Evolutionary conservation across 2,113 vertebrate genomes (phyloP).

Genomic region (Perca schrenkii): DNA sequence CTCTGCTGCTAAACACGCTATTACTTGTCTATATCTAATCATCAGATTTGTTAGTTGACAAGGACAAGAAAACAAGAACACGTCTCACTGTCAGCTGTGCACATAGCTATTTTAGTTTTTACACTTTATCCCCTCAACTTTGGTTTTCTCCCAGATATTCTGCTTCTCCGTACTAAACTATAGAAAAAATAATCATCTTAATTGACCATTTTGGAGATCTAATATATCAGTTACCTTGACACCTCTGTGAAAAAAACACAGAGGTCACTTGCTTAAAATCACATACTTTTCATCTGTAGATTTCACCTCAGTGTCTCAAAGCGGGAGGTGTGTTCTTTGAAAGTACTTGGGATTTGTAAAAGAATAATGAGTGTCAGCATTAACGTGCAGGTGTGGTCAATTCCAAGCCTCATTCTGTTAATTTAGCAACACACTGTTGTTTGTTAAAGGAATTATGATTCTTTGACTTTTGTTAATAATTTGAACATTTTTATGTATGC

Average conservation of each 20-base stretch:
- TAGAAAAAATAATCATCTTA: neutral
- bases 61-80: slow-evolving; percentile 33
- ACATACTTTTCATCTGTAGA: neutral
- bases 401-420: slow-evolving; percentile 34
- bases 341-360: slow-evolving; percentile 29
- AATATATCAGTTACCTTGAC: slow-evolving; percentile 25
- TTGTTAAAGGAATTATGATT: no score
- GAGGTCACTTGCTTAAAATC: slow-evolving; percentile 33
- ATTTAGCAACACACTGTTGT: slow-evolving; percentile 36
- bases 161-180: neutral
- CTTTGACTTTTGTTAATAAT: no score
- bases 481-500: no score
- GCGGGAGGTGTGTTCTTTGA: slow-evolving; percentile 18
- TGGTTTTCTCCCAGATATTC: slow-evolving; percentile 2
- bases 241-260: neutral
- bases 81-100: neutral
- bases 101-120: slow-evolving; percentile 19
- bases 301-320: slow-evolving; percentile 34
- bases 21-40: slow-evolving; percentile 57
- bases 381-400: slow-evolving; percentile 64
- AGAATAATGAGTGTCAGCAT: slow-evolving; percentile 56
- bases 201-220: slow-evolving; percentile 13
- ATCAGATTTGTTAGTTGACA: slow-evolving; percentile 44
- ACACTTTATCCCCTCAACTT: slow-evolving; percentile 31
- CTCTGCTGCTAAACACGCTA: slow-evolving; percentile 36